Evolutionary conservation across 2,888 invertebrate species (phyloP).

Genomic region (Diarsia brunnea): DNA sequence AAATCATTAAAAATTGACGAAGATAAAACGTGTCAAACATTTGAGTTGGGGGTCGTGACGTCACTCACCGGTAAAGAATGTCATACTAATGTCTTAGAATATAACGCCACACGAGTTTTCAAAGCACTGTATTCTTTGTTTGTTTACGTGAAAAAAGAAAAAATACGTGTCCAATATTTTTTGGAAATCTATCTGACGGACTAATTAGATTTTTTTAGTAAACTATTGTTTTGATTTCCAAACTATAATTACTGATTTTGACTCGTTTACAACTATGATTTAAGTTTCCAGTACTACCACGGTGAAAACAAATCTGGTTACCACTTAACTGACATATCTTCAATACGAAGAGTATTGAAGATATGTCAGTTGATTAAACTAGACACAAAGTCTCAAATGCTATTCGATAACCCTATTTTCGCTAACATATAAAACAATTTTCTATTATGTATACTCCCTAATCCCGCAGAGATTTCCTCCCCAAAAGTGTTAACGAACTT

Average conservation of each 20-base stretch:
- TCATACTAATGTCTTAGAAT: too few species aligned
- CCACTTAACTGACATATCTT: not conserved
- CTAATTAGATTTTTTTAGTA: too few species aligned
- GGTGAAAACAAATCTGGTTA: not conserved
- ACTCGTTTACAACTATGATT: not conserved
- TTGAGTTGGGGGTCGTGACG: too few species aligned
- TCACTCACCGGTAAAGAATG: too few species aligned
- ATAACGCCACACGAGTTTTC: too few species aligned
- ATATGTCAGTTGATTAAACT: conserved; percentile 21
- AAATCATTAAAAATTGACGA: too few species aligned
- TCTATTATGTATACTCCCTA: conserved; percentile 72
- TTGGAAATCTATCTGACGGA: too few species aligned
- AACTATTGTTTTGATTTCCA: conserved; percentile 2
- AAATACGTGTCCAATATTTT: too few species aligned
- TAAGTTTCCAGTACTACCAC: not conserved
- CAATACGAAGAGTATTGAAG: too few species aligned
- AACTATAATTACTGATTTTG: not conserved
- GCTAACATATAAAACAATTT: conserved; percentile 55
- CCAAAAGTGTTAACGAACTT: conserved; percentile 79
- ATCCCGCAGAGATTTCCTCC: conserved; percentile 74
- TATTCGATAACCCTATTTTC: conserved; percentile 12
- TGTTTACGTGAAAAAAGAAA: too few species aligned
- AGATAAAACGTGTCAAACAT: too few species aligned
- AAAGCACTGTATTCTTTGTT: too few species aligned
- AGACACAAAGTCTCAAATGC: not conserved